Evolutionary conservation across 2,888 invertebrate species (phyloP), one percentile per base, ranked within the genome.

Genomic region (Polydrusus pterygomalis): DNA sequence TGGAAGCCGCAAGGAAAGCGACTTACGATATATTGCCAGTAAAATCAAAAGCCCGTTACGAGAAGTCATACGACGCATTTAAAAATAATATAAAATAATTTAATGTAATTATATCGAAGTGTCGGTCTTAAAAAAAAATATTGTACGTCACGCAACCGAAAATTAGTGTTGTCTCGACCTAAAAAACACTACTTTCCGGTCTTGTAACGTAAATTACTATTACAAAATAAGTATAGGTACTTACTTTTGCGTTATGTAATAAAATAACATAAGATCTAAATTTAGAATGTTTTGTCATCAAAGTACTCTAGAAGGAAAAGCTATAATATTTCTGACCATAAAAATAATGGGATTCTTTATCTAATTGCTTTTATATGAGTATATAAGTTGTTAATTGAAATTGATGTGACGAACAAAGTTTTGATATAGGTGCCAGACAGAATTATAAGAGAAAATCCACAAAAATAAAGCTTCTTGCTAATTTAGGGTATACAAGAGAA

Each of bases 381-480:
- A 47, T 64, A 74, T 45, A 47, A 54, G 74, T 70, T 64, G 54
- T 54, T 74, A 70, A 74, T 74, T 74, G 74, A 74, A 70, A 74
- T 74, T 70, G 74, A 74, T 74, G 63, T 63, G 74, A 20, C 51
- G 18, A 64, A 43, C 54, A 45, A 63, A 70, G 68, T 68, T 69
- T 69, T 25, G 47, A 60, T 60, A 54, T 17, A 54, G 15, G 17
- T 56, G 30, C 34, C 34, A 34, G 38, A 60, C 38, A 60, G 38
- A 40, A 11, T 38, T 38, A 54, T 25, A 54, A 56, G 9, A 9
- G n/a, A 56, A 56, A 51, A 15, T 47, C 20, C 6, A 20, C 20
- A n/a, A 20, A 20, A 51, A 51, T 20, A 51, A 51, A 51, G 17
- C 11, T 9, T 17, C 9, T 20, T 1, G 13, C 18, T 11, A 11